Conservation (phyloP, 2,888 invertebrate species). For the Athalia rosae region DNA sequence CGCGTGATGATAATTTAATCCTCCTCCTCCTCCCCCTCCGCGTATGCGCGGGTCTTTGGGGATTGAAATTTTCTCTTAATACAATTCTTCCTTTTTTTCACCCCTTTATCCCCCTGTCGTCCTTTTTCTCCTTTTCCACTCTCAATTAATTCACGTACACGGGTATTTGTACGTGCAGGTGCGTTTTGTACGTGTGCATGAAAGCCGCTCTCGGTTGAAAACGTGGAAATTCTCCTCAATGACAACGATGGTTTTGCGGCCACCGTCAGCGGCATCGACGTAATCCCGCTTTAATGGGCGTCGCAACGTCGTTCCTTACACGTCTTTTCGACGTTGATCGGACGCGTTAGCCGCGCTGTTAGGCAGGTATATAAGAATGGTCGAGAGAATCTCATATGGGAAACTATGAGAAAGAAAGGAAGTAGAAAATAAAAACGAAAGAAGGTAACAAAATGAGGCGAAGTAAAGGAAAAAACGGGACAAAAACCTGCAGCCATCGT, state of each 20-base stretch:
- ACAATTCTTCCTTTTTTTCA: conserved; percentile 32
- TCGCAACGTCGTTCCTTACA: not conserved
- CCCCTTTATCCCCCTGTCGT: conserved; percentile 19
- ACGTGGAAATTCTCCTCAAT: not conserved
- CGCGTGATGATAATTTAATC: conserved; percentile 33
- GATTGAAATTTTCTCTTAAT: conserved; percentile 23
- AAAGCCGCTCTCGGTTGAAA: not conserved
- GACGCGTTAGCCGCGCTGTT: not conserved
- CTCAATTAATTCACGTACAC: not conserved
- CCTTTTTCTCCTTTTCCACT: conserved; percentile 7
- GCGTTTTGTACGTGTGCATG: not conserved
- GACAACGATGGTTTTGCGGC: conserved; percentile 12
- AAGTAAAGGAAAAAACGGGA: no score
- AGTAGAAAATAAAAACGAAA: no score
- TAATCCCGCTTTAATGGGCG: conserved; percentile 40
- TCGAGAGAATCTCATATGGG: no score
- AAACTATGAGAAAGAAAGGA: no score
- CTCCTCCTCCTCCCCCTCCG: not conserved
- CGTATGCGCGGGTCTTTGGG: conserved; percentile 10
- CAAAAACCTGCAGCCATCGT: no score
- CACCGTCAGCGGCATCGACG: conserved; percentile 37
- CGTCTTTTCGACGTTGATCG: not conserved
- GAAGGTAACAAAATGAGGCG: no score
- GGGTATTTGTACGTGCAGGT: not conserved
- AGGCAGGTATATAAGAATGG: not conserved